Percentiles rank a stretch among this genome's conserved stretches.
Conservation (phyloP, 2,888 invertebrate species). For the Tolmerus cingulatus region DNA sequence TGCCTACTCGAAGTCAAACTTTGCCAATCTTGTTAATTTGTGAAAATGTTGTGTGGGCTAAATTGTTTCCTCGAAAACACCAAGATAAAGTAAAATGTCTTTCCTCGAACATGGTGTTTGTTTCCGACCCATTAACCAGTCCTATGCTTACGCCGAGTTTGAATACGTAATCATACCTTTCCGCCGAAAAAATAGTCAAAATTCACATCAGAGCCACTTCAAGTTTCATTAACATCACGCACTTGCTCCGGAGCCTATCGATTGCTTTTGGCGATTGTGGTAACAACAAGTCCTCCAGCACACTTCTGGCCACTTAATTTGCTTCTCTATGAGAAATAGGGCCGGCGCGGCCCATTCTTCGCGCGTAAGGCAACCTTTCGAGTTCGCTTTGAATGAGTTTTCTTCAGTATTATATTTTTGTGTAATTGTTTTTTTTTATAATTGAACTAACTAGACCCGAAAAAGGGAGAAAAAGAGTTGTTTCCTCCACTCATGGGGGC, state of each 20-base stretch:
- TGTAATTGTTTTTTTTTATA: neutral
- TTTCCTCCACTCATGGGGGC: neutral
- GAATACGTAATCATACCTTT: neutral
- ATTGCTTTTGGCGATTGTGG: neutral
- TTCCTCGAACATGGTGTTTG: neutral
- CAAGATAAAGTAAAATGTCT: neutral
- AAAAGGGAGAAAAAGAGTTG: neutral
- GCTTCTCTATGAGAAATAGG: neutral
- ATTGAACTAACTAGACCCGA: neutral
- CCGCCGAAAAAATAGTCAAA: neutral
- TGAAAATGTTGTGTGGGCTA: neutral
- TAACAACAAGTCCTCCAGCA: neutral
- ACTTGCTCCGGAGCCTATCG: neutral
- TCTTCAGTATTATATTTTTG: neutral
- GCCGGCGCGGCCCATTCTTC: neutral
- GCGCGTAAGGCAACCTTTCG: neutral
- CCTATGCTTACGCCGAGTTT: neutral
- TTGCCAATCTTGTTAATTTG: neutral
- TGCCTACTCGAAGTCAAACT: neutral
- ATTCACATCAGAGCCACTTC: neutral
- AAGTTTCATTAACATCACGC: neutral
- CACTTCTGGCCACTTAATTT: neutral
- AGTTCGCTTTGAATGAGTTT: neutral
- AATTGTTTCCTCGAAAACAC: neutral
- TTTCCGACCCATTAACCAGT: neutral